Conservation (phyloP, 2,888 invertebrate species). For the Tenthredo distinguenda region DNA sequence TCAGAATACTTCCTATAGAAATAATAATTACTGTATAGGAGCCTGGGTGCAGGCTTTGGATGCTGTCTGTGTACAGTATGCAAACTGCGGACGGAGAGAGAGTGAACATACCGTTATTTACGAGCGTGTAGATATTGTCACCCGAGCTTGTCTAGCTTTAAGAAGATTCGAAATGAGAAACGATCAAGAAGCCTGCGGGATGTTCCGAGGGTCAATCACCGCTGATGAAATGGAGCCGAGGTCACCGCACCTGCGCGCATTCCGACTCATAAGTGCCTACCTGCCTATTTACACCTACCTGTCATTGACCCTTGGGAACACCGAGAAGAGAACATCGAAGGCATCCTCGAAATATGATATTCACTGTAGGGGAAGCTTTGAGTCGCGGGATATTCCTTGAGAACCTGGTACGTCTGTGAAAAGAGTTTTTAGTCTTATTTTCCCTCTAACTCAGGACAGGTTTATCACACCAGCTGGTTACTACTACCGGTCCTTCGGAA, state of each 20-base stretch:
- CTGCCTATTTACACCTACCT: background rate
- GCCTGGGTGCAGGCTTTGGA: background rate
- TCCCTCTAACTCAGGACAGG: background rate
- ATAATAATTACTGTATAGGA: conserved; percentile 6
- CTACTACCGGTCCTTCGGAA: background rate
- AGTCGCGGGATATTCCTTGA: background rate
- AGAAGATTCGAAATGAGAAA: background rate
- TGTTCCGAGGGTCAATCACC: conserved; percentile 18
- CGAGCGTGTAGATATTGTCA: background rate
- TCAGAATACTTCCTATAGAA: background rate
- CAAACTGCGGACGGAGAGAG: background rate
- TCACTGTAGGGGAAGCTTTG: background rate
- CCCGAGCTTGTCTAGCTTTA: background rate
- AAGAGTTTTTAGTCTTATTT: background rate
- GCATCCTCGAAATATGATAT: background rate
- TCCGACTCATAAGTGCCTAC: conserved; percentile 64
- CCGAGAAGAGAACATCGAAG: conserved; percentile 13
- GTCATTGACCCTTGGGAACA: background rate
- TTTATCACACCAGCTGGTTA: background rate
- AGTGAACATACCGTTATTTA: background rate
- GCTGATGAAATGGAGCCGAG: conserved; percentile 57
- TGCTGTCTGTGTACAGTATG: background rate
- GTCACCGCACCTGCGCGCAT: conserved; percentile 74
- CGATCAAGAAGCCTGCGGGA: background rate
- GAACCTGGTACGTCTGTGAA: background rate